Percentiles rank a stretch among this genome's conserved stretches.
phyloP scores from a whole-genome alignment of 1,140 invertebrate species.

The Mizuhopecten yessoensis region DNA sequence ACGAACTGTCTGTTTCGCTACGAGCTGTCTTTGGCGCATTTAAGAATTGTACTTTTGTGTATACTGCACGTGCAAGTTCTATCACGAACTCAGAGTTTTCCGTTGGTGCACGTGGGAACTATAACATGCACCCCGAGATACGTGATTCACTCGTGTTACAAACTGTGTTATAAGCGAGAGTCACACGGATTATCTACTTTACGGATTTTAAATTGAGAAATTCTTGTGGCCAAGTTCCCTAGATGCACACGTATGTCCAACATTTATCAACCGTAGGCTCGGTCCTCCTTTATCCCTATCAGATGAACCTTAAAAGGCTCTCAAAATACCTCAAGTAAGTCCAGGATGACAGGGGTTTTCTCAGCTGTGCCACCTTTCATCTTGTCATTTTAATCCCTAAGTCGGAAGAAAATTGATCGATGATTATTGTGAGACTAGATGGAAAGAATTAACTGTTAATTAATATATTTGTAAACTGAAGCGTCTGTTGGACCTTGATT shows the following conservation, averaged over 20 bases:
- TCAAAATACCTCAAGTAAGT: neutral
- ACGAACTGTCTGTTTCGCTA: too few species aligned
- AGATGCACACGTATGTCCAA: neutral
- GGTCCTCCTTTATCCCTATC: neutral
- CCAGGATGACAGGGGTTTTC: conserved; percentile 37
- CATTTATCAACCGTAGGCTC: neutral
- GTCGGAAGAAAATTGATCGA: conserved; percentile 5
- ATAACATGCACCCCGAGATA: neutral
- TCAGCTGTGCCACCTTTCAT: conserved; percentile 11
- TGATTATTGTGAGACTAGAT: conserved; percentile 17
- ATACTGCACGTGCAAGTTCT: neutral
- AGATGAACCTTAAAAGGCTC: neutral
- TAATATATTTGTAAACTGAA: conserved; percentile 4
- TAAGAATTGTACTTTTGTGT: neutral
- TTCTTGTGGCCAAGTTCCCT: neutral
- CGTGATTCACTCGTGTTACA: neutral
- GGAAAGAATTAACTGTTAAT: neutral
- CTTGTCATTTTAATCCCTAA: neutral
- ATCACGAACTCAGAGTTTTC: neutral
- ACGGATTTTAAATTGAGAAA: neutral
- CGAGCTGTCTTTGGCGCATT: neutral
- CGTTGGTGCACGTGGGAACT: neutral
- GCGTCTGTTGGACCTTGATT: conserved; percentile 1
- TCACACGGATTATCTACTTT: neutral
- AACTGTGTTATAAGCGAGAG: neutral